Evolutionary conservation across 2,888 invertebrate species (phyloP).

Genomic region (Apodemia mormo): DNA sequence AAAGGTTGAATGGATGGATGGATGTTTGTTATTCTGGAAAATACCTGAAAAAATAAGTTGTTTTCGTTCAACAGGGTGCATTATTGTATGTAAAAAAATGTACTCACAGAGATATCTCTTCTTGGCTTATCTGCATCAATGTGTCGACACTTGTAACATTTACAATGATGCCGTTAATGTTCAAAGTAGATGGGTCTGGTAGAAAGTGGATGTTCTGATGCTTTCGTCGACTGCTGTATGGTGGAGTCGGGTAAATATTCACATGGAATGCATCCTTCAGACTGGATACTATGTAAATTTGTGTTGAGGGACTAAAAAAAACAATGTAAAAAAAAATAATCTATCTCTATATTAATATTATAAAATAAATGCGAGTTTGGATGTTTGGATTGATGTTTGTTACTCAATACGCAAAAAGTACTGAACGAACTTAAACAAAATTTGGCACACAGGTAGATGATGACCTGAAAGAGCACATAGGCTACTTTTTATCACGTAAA

Average conservation of each 20-base stretch:
- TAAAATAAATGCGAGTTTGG: too few species aligned
- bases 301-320: constrained; percentile 78
- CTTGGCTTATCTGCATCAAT: constrained; percentile 90
- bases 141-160: constrained; percentile 92
- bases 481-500: too few species aligned
- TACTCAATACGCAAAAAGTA: too few species aligned
- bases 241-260: constrained; percentile 91
- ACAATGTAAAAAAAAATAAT: constrained; percentile 8
- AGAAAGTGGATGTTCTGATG: constrained; percentile 85
- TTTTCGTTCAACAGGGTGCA: too few species aligned
- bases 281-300: constrained; percentile 89
- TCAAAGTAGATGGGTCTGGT: constrained; percentile 91
- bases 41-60: too few species aligned
- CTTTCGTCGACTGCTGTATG: constrained; percentile 82
- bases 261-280: constrained; percentile 89
- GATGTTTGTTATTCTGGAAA: too few species aligned
- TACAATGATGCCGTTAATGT: constrained; percentile 88
- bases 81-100: background rate
- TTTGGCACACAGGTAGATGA: too few species aligned
- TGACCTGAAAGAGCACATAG: too few species aligned
- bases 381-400: too few species aligned
- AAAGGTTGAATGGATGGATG: too few species aligned
- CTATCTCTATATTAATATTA: too few species aligned
- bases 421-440: too few species aligned
- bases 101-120: constrained; percentile 88